Base-by-base conservation (phyloP, 2,888 invertebrate genomes). In the Diaprepes abbreviatus region DNA sequence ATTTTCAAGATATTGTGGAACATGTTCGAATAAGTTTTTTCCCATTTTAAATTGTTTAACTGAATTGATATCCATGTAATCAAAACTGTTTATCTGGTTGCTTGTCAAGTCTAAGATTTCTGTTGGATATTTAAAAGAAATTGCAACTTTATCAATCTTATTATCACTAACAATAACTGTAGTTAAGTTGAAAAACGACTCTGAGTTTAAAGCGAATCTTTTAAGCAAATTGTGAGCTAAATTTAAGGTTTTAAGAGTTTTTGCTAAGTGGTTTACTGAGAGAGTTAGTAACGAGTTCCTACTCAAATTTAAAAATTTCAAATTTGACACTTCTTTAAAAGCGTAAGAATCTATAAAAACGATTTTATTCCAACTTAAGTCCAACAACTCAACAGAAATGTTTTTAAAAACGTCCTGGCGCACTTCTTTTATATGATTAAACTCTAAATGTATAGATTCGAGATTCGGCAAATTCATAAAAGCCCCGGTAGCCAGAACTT, bases 361-460 rank as follows among this genome's bases (percentile, higher is more conserved):
- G n/a, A 73, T 60, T 43, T 67, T 71, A 31, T 73, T 73, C 73
- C 73, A 73, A 38, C 73, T 73, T 19, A 73, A 62, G 35, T 73
- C 71, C n/a, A 73, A 43, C 9, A 52, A 21, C 31, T 19, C 24
- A 1, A 54, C 58, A 3, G 64, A 55, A 7, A 73, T 66, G 16
- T 73, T 70, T 28, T 62, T 54, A 55, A 73, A 73, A 19, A 54
- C 62, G 7, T 50, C 70, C 2, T 70, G 45, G 12, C 69, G 59
- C 2, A 73, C 10, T 43, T 73, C 66, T 19, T 24, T 67, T 17
- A 73, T 73, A 1, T 21, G 7, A 45, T 73, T 73, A 43, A 63
- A 72, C 1, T 64, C 38, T 19, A 73, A 62, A 48, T 58, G 24
- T 14, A 73, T 71, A 43, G 19, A 48, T 12, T 65, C 52, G 40